These are phyloP conservation scores for Enteromius thamalakanensis DNA, from an alignment of 2,797 vertebrate species.

Conservation along the genomic window DNA sequence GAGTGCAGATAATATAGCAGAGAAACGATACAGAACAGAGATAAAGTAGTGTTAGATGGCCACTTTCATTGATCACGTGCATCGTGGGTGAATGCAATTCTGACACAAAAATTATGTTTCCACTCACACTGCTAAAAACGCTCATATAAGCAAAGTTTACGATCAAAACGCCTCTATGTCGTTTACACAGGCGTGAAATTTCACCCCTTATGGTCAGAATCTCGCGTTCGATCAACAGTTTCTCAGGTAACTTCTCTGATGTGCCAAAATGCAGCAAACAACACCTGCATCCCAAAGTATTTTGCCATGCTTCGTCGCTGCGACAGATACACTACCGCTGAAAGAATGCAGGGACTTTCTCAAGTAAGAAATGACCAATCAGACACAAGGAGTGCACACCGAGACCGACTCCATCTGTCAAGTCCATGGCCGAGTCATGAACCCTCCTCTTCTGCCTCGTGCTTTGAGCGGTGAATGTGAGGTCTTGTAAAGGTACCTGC, in stretches of 20 bases:
- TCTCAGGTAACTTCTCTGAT: conserved; percentile 57
- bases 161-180: conserved; percentile 70
- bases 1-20: conserved; percentile 1
- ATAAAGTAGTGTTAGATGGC: conserved; percentile 52
- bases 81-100: conserved; percentile 50
- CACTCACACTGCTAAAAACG: conserved; percentile 38
- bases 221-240: conserved; percentile 70
- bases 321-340: conserved; percentile 61
- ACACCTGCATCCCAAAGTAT: conserved; percentile 76
- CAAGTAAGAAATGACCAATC: conserved; percentile 67
- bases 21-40: conserved; percentile 32
- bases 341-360: conserved; percentile 65
- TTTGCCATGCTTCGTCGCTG: conserved; percentile 71
- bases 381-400: conserved; percentile 56
- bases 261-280: conserved; percentile 59
- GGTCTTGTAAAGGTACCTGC: conserved; percentile 34
- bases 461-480: conserved; percentile 33
- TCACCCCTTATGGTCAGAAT: conserved; percentile 62
- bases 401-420: conserved; percentile 35
- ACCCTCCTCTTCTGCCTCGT: conserved; percentile 38
- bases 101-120: conserved; percentile 26
- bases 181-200: conserved; percentile 69
- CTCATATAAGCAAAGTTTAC: conserved; percentile 21
- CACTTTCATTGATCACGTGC: conserved; percentile 57
- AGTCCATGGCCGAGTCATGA: conserved; percentile 56